phyloP scores from a whole-genome alignment of 2,113 vertebrate species.

The Cricetomys ansorgei region DNA sequence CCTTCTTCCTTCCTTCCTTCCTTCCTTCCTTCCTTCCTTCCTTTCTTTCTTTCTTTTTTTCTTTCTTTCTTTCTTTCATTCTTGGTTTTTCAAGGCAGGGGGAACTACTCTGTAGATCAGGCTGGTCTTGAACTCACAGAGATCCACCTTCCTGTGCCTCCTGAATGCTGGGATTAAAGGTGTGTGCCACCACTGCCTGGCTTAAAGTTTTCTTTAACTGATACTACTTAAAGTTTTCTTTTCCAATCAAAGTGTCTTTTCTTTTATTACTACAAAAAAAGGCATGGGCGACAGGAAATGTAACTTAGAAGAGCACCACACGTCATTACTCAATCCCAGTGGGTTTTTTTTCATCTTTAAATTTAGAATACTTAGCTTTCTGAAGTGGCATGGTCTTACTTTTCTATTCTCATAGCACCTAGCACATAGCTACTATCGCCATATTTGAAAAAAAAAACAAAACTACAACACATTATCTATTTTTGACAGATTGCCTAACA shows the following conservation, averaged over 20 bases:
- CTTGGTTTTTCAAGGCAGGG: too few relatives aligned
- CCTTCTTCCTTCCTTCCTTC: too few relatives aligned
- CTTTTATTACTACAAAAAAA: constrained; percentile 31
- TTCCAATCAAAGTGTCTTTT: constrained; percentile 32
- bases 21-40: too few relatives aligned
- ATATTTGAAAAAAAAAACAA: constrained; percentile 43
- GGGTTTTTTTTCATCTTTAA: neutral
- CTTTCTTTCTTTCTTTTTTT: too few relatives aligned
- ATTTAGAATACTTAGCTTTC: neutral
- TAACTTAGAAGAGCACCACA: neutral
- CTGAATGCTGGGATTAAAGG: too few relatives aligned
- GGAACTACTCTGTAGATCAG: too few relatives aligned
- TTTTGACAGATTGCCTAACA: neutral
- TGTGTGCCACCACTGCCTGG: too few relatives aligned
- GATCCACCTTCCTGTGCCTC: too few relatives aligned
- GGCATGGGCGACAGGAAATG: neutral
- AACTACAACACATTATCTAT: neutral
- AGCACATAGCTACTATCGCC: neutral
- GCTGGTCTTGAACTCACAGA: too few relatives aligned
- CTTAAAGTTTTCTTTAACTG: too few relatives aligned
- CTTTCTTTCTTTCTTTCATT: too few relatives aligned
- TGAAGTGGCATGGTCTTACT: neutral
- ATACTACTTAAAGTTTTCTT: neutral
- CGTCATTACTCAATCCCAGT: neutral
- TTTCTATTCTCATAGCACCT: constrained; percentile 15